Percentiles rank a stretch among this genome's conserved stretches.
Conservation (phyloP, 2,888 invertebrate species). For the Caenorhabditis sp. region DNA sequence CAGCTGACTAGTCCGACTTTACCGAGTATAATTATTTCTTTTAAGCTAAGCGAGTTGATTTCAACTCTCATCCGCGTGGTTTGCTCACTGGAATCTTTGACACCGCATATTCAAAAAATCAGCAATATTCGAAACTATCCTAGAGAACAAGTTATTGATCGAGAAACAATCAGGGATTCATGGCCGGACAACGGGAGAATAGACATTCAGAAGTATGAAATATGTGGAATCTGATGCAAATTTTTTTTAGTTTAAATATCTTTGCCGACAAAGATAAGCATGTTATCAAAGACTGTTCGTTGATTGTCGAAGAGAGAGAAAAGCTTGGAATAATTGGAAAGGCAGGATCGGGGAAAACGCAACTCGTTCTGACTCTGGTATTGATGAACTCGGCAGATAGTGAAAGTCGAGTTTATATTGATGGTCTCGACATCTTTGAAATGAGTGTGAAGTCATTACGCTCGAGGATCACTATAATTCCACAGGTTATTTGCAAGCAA, state of each 20-base stretch:
- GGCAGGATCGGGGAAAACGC: slow-evolving; percentile 80
- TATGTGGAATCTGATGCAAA: too few species aligned
- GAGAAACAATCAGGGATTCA: slow-evolving; percentile 39
- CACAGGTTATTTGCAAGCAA: slow-evolving; percentile 69
- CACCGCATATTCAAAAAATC: slow-evolving; percentile 43
- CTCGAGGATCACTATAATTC: slow-evolving; percentile 90
- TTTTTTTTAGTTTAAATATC: slow-evolving; percentile 65
- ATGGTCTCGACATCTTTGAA: slow-evolving; percentile 86
- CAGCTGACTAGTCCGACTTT: too few species aligned
- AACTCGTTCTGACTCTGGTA: slow-evolving; percentile 75
- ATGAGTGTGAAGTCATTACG: slow-evolving; percentile 92
- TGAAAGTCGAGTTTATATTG: slow-evolving; percentile 77
- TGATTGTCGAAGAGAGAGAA: slow-evolving; percentile 87
- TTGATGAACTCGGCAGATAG: slow-evolving; percentile 74
- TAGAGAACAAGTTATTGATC: slow-evolving; percentile 40
- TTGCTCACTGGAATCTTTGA: slow-evolving; percentile 26
- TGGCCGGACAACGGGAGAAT: slow-evolving; percentile 67
- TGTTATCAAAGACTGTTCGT: slow-evolving; percentile 90
- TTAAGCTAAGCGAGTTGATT: slow-evolving; percentile 49
- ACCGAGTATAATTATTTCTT: not conserved
- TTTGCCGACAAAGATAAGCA: slow-evolving; percentile 86
- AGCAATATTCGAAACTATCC: slow-evolving; percentile 50
- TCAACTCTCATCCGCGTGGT: slow-evolving; percentile 45
- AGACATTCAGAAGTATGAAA: slow-evolving; percentile 64
- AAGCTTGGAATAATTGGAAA: slow-evolving; percentile 86